A percentile compares a stretch with the other conserved stretches of the same genome.
Evolutionary conservation across 2,113 vertebrate genomes (phyloP).

Genomic region (Columba janthina): DNA sequence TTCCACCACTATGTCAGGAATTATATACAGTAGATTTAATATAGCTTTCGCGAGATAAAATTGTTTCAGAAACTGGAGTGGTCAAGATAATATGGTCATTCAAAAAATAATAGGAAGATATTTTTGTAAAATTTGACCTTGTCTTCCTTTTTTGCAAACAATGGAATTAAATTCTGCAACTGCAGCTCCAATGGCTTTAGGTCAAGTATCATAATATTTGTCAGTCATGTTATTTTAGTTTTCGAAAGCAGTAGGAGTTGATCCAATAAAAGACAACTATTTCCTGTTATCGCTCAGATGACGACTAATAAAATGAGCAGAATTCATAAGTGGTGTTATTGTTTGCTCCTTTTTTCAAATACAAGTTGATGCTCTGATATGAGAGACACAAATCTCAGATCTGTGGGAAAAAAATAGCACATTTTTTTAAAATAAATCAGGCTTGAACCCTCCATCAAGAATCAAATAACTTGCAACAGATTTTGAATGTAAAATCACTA

Average conservation of each 20-base stretch:
- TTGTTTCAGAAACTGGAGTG: background rate
- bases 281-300: background rate
- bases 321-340: background rate
- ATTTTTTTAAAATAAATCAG: background rate
- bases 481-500: background rate
- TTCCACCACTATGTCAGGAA: background rate
- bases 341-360: background rate
- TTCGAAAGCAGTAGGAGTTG: background rate
- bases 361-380: background rate
- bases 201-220: background rate
- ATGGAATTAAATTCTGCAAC: background rate
- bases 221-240: background rate
- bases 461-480: background rate
- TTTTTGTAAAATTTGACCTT: background rate
- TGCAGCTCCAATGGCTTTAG: background rate
- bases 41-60: background rate
- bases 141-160: background rate
- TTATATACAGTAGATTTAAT: background rate
- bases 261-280: background rate
- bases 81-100: background rate
- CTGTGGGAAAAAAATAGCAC: background rate
- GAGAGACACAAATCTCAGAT: background rate
- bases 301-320: conserved; percentile 19
- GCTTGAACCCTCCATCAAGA: background rate
- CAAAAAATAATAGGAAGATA: background rate